A percentile compares a stretch with the other conserved stretches of the same genome.
Conservation (phyloP, 2,113 vertebrate species). For the Silurus glanis region DNA sequence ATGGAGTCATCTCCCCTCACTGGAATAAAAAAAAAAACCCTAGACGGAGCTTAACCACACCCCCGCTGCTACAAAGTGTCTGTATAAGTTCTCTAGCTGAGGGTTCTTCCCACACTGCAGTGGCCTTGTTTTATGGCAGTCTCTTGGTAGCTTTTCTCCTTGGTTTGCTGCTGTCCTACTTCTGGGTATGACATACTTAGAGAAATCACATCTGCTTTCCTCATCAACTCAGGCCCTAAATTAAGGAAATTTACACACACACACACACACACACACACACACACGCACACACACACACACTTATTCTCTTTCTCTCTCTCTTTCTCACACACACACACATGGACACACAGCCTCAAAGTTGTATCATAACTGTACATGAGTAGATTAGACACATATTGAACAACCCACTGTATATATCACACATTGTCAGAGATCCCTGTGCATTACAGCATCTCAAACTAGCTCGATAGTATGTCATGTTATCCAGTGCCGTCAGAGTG, state of each 20-base stretch:
- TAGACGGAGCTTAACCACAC: background rate
- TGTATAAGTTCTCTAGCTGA: conserved; percentile 18
- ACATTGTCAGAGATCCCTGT: background rate
- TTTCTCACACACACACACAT: conserved; percentile 11
- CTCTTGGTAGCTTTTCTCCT: conserved; percentile 18
- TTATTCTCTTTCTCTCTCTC: background rate
- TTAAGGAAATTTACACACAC: conserved; percentile 30
- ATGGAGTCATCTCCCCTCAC: background rate
- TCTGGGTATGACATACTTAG: conserved; percentile 48
- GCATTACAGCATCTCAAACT: conserved; percentile 6
- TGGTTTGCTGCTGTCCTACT: conserved; percentile 43
- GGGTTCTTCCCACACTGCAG: conserved; percentile 27
- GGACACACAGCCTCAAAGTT: background rate
- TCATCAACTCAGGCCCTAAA: conserved; percentile 26
- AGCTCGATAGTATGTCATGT: background rate
- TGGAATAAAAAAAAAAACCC: background rate
- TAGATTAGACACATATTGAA: background rate
- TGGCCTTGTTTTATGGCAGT: conserved; percentile 38
- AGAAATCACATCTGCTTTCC: conserved; percentile 22
- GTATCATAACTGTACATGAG: background rate
- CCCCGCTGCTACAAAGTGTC: background rate
- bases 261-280: conserved; percentile 34
- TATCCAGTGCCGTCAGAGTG: background rate
- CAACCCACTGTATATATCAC: background rate
- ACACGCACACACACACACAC: conserved; percentile 25